Evolutionary conservation across 2,888 invertebrate genomes (phyloP), one percentile per base, ranked within the genome.

Genomic region (Harpalus rubripes): DNA sequence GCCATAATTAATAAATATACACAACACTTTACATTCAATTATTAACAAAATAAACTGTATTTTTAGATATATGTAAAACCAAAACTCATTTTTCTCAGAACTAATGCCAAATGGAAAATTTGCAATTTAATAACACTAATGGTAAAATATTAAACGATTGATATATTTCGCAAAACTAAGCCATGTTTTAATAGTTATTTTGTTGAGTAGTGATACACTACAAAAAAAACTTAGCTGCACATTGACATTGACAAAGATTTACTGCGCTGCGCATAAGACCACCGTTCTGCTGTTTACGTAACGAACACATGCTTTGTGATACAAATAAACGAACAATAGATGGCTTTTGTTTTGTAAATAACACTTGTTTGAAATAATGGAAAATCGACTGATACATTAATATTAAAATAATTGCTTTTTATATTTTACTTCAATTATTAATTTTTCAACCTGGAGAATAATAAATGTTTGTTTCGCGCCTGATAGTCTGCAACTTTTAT

Each of bases 1-100:
- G 85, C 85, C 85, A 85, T 85, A 84, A 84, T 39, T 82, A 68
- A 81, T 39, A 83, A 74, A 39, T 58, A 74, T 82, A 52, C 52
- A 41, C 10, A 81, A 10, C 16, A 72, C n/a, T 61, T 56, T 32
- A 65, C 58, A 68, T 56, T 6, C 32, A 65, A 10, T 72, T 81
- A 81, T 7, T 81, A 26, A 39, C n/a, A 81, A 22, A 63, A 58
- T 78, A 41, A 78, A 78, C 52, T 44, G 56, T 72, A 61, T 44
- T 52, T 44, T 72, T 41, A 52, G 26, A 18, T 18, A 52, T 56
- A 61, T 44, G 32, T 56, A 18, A 82, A 78, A 78, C 32, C 41
- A 56, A 22, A 65, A 65, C 32, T 52, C 65, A 65, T 78, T 78
- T 78, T 78, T 65, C 65, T 61, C 61, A 32, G 18, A 52, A 78